Evolutionary conservation across 1,140 invertebrate genomes (phyloP).

Genomic region (Drosophila subobscura): DNA sequence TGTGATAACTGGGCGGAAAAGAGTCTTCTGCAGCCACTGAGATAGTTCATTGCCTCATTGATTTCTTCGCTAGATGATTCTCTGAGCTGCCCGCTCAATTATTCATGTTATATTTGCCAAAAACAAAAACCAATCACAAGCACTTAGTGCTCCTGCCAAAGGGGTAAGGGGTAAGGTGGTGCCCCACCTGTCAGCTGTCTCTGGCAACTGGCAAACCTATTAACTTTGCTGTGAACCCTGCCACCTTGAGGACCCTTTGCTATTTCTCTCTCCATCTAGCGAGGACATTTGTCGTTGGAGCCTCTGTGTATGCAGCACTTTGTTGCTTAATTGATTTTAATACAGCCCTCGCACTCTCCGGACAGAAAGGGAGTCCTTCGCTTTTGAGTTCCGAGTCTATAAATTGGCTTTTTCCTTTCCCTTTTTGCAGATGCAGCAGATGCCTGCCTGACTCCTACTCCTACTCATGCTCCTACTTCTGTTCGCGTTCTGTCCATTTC

Average conservation of each 20-base stretch:
- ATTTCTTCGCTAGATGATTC: conserved; percentile 1
- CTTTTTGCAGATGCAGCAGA: conserved; percentile 32
- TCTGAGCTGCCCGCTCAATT: conserved; percentile 10
- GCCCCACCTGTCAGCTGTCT: conserved; percentile 30
- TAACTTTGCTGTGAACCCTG: conserved; percentile 52
- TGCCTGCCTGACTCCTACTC: conserved; percentile 35
- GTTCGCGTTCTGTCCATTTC: conserved; percentile 45
- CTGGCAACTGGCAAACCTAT: conserved; percentile 75
- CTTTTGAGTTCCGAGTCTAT: conserved; percentile 63
- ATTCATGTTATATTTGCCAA: conserved; percentile 46
- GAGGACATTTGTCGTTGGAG: conserved; percentile 71
- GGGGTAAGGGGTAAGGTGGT: conserved; percentile 13
- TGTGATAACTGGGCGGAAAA: not conserved
- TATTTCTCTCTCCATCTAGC: not conserved
- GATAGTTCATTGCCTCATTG: conserved; percentile 20
- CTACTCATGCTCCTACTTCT: too few species aligned
- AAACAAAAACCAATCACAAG: conserved; percentile 50
- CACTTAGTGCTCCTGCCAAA: conserved; percentile 43
- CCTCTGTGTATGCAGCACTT: conserved; percentile 73
- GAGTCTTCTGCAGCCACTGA: not conserved
- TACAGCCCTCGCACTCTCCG: conserved; percentile 49
- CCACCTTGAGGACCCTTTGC: not conserved
- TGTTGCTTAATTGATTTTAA: conserved; percentile 82
- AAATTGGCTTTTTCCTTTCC: conserved; percentile 74
- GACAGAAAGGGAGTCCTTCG: conserved; percentile 23